A percentile compares a stretch with the other conserved stretches of the same genome.
Conservation (phyloP, 2,797 vertebrate species). For the Peromyscus eremicus region DNA sequence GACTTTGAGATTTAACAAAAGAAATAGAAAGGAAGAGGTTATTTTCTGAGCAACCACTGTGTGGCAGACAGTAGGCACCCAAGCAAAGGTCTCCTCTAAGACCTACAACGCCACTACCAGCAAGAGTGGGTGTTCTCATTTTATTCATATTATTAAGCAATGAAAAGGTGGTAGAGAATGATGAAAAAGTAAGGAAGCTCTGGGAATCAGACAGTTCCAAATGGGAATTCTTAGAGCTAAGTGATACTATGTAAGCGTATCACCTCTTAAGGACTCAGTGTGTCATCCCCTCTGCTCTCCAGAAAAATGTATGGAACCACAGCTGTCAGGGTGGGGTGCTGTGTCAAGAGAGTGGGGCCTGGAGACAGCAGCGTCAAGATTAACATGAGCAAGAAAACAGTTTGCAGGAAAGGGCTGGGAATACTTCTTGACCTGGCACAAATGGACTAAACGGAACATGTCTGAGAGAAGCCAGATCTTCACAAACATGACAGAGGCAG, state of each 20-base stretch:
- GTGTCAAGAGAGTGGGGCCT: neutral
- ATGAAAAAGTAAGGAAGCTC: neutral
- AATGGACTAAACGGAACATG: neutral
- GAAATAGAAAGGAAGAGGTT: neutral
- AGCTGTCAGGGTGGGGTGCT: neutral
- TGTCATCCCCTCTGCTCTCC: neutral
- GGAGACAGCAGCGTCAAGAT: neutral
- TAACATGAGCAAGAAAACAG: neutral
- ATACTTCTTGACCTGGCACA: neutral
- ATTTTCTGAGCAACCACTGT: neutral
- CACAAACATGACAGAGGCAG: neutral
- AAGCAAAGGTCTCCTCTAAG: neutral
- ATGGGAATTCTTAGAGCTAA: neutral
- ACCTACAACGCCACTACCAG: rapidly evolving
- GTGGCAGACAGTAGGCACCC: neutral
- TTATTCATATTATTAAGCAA: neutral
- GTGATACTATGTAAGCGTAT: neutral
- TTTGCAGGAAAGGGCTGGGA: neutral
- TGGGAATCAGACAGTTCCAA: neutral
- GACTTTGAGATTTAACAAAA: neutral
- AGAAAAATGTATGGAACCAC: neutral
- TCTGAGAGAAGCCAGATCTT: neutral
- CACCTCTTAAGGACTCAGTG: neutral
- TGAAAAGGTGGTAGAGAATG: neutral
- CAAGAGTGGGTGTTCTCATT: neutral